These are phyloP conservation scores for Acronicta psi DNA, from an alignment of 2,888 invertebrate genomes.

Conservation along the genomic window DNA sequence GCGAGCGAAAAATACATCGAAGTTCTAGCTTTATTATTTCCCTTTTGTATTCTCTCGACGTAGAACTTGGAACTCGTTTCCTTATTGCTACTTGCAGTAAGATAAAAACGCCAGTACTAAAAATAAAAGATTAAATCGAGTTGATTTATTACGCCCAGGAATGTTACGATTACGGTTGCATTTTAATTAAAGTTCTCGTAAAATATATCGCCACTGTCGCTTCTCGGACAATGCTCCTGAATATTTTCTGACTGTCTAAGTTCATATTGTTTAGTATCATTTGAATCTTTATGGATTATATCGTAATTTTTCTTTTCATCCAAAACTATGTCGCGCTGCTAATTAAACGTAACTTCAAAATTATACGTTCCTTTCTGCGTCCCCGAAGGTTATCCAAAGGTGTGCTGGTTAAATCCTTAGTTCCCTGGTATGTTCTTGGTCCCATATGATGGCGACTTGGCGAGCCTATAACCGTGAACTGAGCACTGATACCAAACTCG, in stretches of 20 bases:
- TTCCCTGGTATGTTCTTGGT: too few relatives aligned
- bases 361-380: too few relatives aligned
- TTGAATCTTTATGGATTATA: too few relatives aligned
- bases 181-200: conserved; percentile 5
- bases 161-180: conserved; percentile 12
- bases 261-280: neutral
- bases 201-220: neutral
- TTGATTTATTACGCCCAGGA: conserved; percentile 26
- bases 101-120: conserved; percentile 31
- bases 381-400: too few relatives aligned
- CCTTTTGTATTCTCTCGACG: conserved; percentile 29
- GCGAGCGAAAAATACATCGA: too few relatives aligned
- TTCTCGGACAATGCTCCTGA: conserved; percentile 2
- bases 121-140: conserved; percentile 31
- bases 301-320: too few relatives aligned
- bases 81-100: conserved; percentile 23
- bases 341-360: too few relatives aligned
- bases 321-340: too few relatives aligned
- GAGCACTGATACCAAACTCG: too few relatives aligned
- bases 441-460: too few relatives aligned
- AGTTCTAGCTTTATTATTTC: conserved; percentile 34
- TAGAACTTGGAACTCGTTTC: conserved; percentile 16
- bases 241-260: neutral
- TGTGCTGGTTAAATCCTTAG: too few relatives aligned
- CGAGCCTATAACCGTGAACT: too few relatives aligned